Evolutionary conservation across 2,113 vertebrate species (phyloP).

Genomic region (Canis aureus): DNA sequence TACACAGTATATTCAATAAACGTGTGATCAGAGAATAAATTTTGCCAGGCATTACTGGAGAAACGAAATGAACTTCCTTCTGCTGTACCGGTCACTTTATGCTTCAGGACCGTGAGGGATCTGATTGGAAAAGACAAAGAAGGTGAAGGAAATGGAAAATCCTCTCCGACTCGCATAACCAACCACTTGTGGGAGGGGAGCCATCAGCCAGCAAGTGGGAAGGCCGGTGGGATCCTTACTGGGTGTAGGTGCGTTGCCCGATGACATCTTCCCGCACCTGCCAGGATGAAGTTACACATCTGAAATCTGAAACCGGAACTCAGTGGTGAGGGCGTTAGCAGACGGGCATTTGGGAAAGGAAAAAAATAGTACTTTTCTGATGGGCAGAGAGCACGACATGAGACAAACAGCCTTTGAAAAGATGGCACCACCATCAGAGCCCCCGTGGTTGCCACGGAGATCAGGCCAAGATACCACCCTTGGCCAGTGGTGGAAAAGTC

Average conservation of each 20-base stretch:
- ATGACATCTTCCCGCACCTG: neutral
- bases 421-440: neutral
- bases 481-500: neutral
- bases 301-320: slow-evolving; percentile 9
- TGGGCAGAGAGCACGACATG: neutral
- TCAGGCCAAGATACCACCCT: neutral
- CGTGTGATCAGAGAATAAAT: neutral
- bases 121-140: neutral
- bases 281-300: neutral
- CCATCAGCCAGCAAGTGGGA: neutral
- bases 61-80: neutral
- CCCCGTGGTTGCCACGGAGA: neutral
- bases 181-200: neutral
- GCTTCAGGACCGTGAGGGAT: neutral
- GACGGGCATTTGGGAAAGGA: neutral
- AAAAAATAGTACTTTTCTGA: neutral
- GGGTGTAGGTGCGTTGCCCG: neutral
- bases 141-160: neutral
- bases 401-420: neutral
- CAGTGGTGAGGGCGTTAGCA: neutral
- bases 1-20: neutral
- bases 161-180: neutral
- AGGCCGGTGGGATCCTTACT: neutral
- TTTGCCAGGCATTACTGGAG: neutral
- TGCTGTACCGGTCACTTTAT: neutral